Evolutionary conservation across 2,888 invertebrate species (phyloP).

Genomic region (Reticulitermes lucifugus): DNA sequence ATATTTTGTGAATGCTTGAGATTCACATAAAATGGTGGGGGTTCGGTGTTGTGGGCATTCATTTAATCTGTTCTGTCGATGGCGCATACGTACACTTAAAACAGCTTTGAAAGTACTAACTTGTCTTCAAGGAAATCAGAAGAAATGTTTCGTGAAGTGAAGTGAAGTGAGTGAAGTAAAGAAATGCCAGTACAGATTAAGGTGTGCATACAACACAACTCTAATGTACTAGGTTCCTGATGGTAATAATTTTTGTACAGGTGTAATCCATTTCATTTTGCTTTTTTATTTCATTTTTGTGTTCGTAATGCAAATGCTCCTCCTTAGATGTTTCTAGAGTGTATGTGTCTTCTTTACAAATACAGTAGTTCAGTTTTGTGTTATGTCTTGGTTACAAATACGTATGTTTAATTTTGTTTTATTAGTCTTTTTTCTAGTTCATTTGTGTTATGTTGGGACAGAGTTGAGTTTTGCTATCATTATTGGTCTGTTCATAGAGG

Average conservation of each 20-base stretch:
- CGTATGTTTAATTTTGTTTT: neutral
- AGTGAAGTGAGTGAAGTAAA: no score
- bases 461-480: constrained; percentile 51
- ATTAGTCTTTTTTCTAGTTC: constrained; percentile 31
- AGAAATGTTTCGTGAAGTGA: no score
- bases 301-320: constrained; percentile 7
- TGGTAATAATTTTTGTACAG: constrained; percentile 46
- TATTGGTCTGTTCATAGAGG: constrained; percentile 54
- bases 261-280: constrained; percentile 44
- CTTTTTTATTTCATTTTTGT: constrained; percentile 29
- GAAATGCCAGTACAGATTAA: no score
- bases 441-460: constrained; percentile 47
- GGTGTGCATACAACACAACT: no score
- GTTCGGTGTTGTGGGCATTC: no score
- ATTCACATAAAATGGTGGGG: no score
- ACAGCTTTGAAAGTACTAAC: no score
- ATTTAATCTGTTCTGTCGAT: no score
- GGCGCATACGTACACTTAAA: no score
- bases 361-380: neutral
- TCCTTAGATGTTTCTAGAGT: constrained; percentile 36
- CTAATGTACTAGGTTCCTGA: constrained; percentile 14
- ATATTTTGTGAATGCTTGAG: no score
- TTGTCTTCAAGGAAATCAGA: no score
- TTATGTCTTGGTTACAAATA: constrained; percentile 22
- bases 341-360: constrained; percentile 22